Conservation (phyloP, 2,797 vertebrate species). For the Dendrocincla tyrannina region DNA sequence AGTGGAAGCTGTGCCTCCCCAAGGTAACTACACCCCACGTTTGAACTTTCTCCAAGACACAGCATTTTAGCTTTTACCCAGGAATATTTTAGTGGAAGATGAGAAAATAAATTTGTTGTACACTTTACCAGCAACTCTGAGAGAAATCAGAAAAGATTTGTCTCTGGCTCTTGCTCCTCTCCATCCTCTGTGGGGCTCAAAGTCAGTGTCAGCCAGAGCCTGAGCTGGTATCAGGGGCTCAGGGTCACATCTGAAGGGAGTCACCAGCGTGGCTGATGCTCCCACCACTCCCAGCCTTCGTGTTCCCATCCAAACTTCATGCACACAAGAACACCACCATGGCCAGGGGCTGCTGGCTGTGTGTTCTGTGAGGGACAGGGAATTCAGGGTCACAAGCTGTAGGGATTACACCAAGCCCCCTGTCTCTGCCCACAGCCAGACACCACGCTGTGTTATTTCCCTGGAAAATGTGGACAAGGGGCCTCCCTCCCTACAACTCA, state of each 20-base stretch:
- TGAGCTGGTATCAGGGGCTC: neutral
- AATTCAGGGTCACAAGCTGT: neutral
- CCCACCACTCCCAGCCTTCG: neutral
- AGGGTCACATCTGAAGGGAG: rapidly evolving
- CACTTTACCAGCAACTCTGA: neutral
- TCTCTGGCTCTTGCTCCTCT: neutral
- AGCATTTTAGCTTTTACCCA: neutral
- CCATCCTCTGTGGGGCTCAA: neutral
- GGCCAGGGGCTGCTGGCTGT: neutral
- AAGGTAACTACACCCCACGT: rapidly evolving
- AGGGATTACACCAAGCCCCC: neutral
- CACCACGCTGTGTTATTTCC: neutral
- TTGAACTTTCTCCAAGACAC: neutral
- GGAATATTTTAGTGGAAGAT: neutral
- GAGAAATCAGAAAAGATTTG: neutral
- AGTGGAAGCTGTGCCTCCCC: neutral
- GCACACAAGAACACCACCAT: rapidly evolving
- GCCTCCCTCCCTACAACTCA: neutral
- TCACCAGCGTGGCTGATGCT: rapidly evolving
- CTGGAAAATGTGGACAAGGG: neutral
- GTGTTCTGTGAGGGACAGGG: rapidly evolving
- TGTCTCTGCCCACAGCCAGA: neutral
- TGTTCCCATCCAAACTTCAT: neutral
- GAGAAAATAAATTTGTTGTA: neutral
- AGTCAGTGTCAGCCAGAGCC: neutral